A percentile compares a stretch with the other conserved stretches of the same genome.
phyloP scores from a whole-genome alignment of 1,140 invertebrate genomes.

The Paramacrobiotus metropolitanus region DNA sequence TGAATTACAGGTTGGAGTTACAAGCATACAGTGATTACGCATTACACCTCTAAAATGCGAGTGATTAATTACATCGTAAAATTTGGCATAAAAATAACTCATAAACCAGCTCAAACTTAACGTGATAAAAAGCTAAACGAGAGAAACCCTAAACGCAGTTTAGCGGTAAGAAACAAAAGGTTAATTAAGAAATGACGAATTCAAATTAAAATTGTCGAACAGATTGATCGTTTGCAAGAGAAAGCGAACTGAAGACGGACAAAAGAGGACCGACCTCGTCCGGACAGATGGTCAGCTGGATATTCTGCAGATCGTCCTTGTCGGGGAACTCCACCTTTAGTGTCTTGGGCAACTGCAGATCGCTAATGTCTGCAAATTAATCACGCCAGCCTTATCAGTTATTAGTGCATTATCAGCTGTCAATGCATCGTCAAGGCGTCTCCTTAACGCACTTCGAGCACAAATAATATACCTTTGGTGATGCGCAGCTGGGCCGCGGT shows the following conservation, averaged over 20 bases:
- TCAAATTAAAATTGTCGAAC: background rate
- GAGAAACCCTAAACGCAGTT: constrained; percentile 4
- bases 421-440: background rate
- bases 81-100: background rate
- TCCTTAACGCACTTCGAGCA: background rate
- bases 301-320: constrained; percentile 78
- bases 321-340: constrained; percentile 87
- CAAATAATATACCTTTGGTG: constrained; percentile 53
- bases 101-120: background rate
- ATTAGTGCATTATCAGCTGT: constrained; percentile 1
- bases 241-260: background rate
- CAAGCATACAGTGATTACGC: background rate
- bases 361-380: constrained; percentile 73
- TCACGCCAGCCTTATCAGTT: background rate
- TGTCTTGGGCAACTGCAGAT: constrained; percentile 86
- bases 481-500: constrained; percentile 86
- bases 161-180: constrained; percentile 1
- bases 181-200: background rate
- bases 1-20: background rate
- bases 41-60: constrained; percentile 7
- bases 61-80: too few species aligned
- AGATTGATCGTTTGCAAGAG: constrained; percentile 8
- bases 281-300: constrained; percentile 83
- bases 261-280: constrained; percentile 46
- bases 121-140: constrained; percentile 5